Base-by-base conservation (phyloP, 2,888 invertebrate genomes). In the Volucella inanis region DNA sequence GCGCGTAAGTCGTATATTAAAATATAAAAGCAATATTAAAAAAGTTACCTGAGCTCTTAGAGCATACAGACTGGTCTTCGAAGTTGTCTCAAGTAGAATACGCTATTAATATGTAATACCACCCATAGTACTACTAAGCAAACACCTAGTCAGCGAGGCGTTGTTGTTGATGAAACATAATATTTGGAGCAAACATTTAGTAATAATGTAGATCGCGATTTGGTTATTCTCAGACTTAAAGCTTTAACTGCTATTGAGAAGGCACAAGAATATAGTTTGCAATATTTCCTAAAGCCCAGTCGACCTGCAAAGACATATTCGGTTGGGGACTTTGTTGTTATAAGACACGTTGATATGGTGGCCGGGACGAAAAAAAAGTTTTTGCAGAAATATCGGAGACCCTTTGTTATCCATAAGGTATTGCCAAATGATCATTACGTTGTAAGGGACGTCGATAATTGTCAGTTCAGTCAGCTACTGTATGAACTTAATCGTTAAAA, bases 1-100 rank as follows among this genome's bases (percentile, higher is more conserved):
- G 41, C 64, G 65, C 12, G 79, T 75, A 8, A 78, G 75, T 45
- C 62, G 71, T 0, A 55, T 57, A 11, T 15, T n/a, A n/a, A n/a
- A n/a, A n/a, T n/a, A n/a, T 80, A 14, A 61, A 55, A 14, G 57
- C 59, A 18, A 75, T 68, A 59, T n/a, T 64, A 3, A 52, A 43
- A 38, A 67, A 71, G 47, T 4, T 71, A 18, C 49, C 65, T 10
- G 65, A 83, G 12, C 45, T 76, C 9, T 6, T 41, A 41, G 8
- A 41, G 9, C 41, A 41, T 41, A 9, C 41, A 8, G 41, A 41
- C 41, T 41, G 41, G 41, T 54, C 41, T n/a, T n/a, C n/a, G n/a
- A n/a, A n/a, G n/a, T n/a, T n/a, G n/a, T n/a, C n/a, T n/a, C n/a
- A n/a, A n/a, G 18, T 71, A 8, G 72, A 83, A 57, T 83, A 68